Base-by-base conservation (phyloP, 2,888 invertebrate species). In the Ligdia adustata region DNA sequence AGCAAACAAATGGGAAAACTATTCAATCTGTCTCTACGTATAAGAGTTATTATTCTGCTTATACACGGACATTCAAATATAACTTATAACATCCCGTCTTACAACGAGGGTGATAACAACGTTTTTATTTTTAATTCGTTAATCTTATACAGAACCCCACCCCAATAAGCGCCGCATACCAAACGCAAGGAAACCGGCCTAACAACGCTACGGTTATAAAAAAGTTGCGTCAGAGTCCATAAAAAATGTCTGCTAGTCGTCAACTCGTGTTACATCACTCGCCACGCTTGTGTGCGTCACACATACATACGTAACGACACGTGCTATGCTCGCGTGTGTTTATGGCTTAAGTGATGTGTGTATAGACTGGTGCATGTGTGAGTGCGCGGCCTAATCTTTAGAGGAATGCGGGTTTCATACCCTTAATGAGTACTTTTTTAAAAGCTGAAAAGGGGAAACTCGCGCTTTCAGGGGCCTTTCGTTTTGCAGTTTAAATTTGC, bases 201-300 rank as follows among this genome's bases (percentile, higher is more conserved):
- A 72, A 81, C 64, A 46, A 69, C 61, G 69, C 70, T 74, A 76
- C 75, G 72, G 68, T 73, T 79, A 79, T 80, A 87, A 84, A 88
- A 85, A 88, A 71, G 81, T 89, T 88, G 89, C 89, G 89, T 88
- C 88, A 88, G 76, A 82, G 76, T 61, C 70, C 82, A 90, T 87
- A 89, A 89, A 90, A 90, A 90, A 87, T 88, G 89, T 89, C 89
- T 90, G 80, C 81, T 68, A 79, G 80, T 77, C 87, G 87, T 87
- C 88, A 86, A 82, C 80, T 77, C 62, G 62, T 72, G 79, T 89
- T 89, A 89, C 88, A 89, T 89, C 89, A 89, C 82, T 73, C 13
- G 14, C 12, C 13, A 31, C 39, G 43, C 15, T 2, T 47, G 71
- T 79, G 76, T 78, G 78, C 38, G 60, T 18, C 35, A 41, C 60